Percentiles rank a stretch among this genome's conserved stretches.
Evolutionary conservation across 2,113 vertebrate species (phyloP).

Genomic region (Phaethornis superciliosus): DNA sequence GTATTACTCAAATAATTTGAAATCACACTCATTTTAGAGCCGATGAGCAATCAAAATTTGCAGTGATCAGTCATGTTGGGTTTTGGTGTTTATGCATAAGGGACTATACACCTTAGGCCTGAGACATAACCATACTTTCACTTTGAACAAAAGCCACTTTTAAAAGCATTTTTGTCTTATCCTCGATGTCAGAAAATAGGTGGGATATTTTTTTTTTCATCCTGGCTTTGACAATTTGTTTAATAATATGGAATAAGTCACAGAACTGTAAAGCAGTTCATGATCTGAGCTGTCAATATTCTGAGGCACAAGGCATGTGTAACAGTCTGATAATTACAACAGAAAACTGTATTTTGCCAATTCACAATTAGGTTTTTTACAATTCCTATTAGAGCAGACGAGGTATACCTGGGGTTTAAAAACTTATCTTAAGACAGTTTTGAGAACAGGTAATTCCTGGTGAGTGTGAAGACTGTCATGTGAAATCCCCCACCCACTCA

Average conservation of each 20-base stretch:
- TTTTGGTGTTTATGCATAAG: neutral
- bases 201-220: neutral
- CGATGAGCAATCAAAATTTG: slow-evolving; percentile 1
- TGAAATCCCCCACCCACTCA: neutral
- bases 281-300: slow-evolving; percentile 15
- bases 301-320: neutral
- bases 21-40: slow-evolving; percentile 23
- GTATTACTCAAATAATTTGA: neutral
- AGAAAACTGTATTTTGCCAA: neutral
- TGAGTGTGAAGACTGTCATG: neutral
- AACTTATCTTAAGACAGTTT: neutral
- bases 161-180: neutral
- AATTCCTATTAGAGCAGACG: neutral
- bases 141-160: slow-evolving; percentile 8
- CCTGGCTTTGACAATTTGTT: neutral
- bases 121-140: neutral
- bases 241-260: neutral
- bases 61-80: neutral
- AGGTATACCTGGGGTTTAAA: neutral
- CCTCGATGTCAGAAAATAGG: neutral
- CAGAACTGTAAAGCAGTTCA: neutral
- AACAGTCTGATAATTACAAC: neutral
- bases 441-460: neutral
- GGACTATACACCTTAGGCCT: neutral
- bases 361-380: neutral